Base-by-base conservation (phyloP, 92 coral and sea anemone species). In the Diadumene lineata region DNA sequence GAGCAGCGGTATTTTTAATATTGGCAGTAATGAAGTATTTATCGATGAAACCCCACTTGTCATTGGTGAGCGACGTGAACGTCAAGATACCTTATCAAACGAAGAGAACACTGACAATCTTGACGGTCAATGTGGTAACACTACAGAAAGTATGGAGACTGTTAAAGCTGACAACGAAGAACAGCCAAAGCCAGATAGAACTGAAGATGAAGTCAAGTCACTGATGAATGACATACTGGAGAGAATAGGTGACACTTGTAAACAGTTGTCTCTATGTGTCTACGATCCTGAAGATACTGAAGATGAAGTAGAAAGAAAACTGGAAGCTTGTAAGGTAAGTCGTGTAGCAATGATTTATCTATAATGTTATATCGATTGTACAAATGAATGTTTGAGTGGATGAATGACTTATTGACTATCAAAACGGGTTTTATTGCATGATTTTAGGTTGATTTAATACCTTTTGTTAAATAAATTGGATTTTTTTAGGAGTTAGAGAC, bases 271-370 rank as follows among this genome's bases (percentile, higher is more conserved):
- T 0, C 64, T 75, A 75, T 92, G 90, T 68, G 82, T 84, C 66
- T 96, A 96, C 79, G 81, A 81, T 15, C 90, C 97, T 11, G 93
- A 89, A 50, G 99, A 92, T 73, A 83, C 87, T 28, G 88, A 84
- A 61, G 92, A 86, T 31, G 97, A 96, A 2, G 89, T 96, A 25
- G 89, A 85, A 53, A 88, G 86, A 18, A 96, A 96, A 69, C 85
- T 89, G 18, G 78, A 82, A 23, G 88, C 87, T 27, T 80, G 86
- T 77, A 88, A 87, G 94, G 92, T 96, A 73, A 58, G 17, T 11
- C n/a, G 21, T 53, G 24, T 21, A 53, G 19, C n/a, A n/a, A n/a
- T n/a, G 24, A 6, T 53, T 3, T 53, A 53, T 15, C 48, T n/a
- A n/a, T n/a, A n/a, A n/a, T n/a, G n/a, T n/a, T n/a, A n/a, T n/a